Evolutionary conservation across 2,113 vertebrate species (phyloP), one percentile per base, ranked within the genome.

Genomic region (Shinisaurus crocodilurus): DNA sequence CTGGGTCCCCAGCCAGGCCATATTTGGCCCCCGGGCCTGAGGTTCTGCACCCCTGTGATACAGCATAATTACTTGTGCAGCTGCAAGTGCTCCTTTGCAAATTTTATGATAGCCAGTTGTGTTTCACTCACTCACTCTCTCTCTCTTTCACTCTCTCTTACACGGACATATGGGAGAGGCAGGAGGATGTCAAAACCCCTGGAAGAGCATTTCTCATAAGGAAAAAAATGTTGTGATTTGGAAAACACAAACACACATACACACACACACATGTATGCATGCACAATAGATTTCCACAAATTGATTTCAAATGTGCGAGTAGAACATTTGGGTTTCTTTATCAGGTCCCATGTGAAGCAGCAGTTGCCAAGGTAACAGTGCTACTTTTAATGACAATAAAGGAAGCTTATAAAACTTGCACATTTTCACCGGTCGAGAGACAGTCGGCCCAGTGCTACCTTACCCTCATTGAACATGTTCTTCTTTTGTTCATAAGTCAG

Each of bases 351-450:
- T 95, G 90, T 6, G 67, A 94, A 95, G 93, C 88, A 88, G 90
- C 63, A 43, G 97, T 97, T 97, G 94, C 96, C 96, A 95, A 95
- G 96, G 97, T 93, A 96, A 96, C 96, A 20, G 20, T 84, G 86
- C 89, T 95, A 93, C 96, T 97, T 97, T 94, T 96, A 93, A 96
- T 96, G 96, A 96, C 93, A 96, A 94, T 95, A 94, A 94, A 94
- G 90, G 29, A 92, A 94, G 89, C 89, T 79, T 92, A 91, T 94
- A 96, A 96, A 94, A 93, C 93, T 94, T 95, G 90, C 89, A 82
- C 89, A 88, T 93, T 94, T 92, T 91, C 69, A 86, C 90, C 92
- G 92, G 95, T 91, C 89, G 90, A 95, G 93, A 91, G 93, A 94
- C 92, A 89, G 77, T 88, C 92, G 92, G 83, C 75, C 85, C 85